A percentile compares a stretch with the other conserved stretches of the same genome.
Evolutionary conservation across 2,113 vertebrate species (phyloP).

Genomic region (Syrmaticus mikado): DNA sequence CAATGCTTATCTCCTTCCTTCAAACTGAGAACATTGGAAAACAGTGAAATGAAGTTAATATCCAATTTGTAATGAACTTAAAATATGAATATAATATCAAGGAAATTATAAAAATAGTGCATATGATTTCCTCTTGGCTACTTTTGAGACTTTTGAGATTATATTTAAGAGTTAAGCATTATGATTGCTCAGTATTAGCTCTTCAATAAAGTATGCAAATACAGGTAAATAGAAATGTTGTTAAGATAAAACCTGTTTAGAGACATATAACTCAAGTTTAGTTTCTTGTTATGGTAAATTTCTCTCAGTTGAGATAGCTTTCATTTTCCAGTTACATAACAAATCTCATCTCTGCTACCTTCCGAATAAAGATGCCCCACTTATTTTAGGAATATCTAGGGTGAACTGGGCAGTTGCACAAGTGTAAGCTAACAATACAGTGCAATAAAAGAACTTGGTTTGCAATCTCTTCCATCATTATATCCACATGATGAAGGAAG

Average conservation of each 20-base stretch:
- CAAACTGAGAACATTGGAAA: background rate
- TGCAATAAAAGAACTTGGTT: background rate
- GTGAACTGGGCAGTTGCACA: rapidly evolving
- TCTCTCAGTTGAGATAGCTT: background rate
- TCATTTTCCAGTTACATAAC: background rate
- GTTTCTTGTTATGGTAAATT: background rate
- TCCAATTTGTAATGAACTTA: background rate
- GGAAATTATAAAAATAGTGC: background rate
- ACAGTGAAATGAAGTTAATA: background rate
- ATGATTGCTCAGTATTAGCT: background rate
- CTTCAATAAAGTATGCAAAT: background rate
- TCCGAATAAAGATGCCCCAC: background rate
- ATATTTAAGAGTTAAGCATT: background rate
- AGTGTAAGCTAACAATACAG: background rate
- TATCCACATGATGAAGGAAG: background rate
- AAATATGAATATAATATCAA: background rate
- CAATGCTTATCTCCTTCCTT: background rate
- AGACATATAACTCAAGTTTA: background rate
- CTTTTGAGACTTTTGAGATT: background rate
- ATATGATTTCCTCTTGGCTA: background rate
- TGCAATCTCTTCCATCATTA: background rate
- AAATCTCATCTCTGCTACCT: background rate
- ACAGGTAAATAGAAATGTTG: background rate
- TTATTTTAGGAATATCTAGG: background rate
- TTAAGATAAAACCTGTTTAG: background rate